Percentiles rank a stretch among this genome's conserved stretches.
Evolutionary conservation across 2,888 invertebrate species (phyloP).

Genomic region (Tipula vernalis): DNA sequence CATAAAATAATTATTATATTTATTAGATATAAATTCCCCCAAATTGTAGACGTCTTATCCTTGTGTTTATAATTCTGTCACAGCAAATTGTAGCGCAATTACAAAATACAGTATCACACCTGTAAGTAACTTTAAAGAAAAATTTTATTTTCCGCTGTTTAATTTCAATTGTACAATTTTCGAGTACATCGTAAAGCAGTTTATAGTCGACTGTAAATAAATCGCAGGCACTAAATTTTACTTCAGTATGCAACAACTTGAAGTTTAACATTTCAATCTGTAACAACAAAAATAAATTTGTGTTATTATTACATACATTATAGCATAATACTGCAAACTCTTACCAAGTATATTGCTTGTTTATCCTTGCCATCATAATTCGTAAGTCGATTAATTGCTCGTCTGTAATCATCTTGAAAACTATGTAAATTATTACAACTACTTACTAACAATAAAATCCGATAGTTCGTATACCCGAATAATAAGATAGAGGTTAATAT

Average conservation of each 20-base stretch:
- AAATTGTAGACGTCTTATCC: too few species aligned
- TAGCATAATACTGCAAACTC: too few species aligned
- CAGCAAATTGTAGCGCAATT: not conserved
- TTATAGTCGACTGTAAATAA: not conserved
- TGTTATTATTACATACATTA: too few species aligned
- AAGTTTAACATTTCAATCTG: not conserved
- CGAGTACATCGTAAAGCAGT: not conserved
- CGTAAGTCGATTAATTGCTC: not conserved
- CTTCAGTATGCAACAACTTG: not conserved
- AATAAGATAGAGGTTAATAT: not conserved
- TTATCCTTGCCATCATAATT: not conserved
- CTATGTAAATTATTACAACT: not conserved
- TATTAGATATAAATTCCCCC: too few species aligned
- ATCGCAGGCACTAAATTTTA: not conserved
- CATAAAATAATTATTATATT: too few species aligned
- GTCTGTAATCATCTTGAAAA: not conserved
- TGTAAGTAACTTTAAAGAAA: not conserved
- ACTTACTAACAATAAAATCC: not conserved
- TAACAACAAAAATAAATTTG: not conserved
- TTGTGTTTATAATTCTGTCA: too few species aligned
- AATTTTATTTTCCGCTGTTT: too few species aligned
- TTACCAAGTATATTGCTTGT: not conserved
- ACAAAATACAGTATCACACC: not conserved
- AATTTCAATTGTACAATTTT: not conserved
- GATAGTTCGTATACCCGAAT: not conserved